Percentiles rank a stretch among this genome's conserved stretches.
These are phyloP conservation scores for Lineus longissimus DNA, from an alignment of 1,140 invertebrate genomes.

Conservation along the genomic window DNA sequence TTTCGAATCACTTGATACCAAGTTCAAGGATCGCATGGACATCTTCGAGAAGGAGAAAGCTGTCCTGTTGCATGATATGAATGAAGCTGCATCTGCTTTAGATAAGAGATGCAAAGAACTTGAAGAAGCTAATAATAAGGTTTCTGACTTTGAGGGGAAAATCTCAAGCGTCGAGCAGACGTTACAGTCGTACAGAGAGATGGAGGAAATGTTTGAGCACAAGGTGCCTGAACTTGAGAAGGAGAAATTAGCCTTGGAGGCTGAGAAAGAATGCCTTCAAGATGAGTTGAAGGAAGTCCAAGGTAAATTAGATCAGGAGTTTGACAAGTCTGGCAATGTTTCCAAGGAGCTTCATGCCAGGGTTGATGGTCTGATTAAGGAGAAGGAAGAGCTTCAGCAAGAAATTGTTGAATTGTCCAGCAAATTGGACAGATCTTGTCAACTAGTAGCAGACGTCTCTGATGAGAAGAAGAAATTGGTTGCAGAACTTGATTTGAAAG, in stretches of 20 bases:
- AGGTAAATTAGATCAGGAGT: too few relatives aligned
- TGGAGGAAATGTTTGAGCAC: background rate
- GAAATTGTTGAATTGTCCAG: background rate
- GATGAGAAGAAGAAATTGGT: too few relatives aligned
- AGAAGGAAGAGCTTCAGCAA: background rate
- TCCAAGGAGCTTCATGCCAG: too few relatives aligned
- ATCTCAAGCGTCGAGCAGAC: constrained; percentile 14
- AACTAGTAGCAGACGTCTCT: too few relatives aligned
- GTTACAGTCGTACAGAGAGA: constrained; percentile 14
- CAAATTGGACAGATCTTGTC: too few relatives aligned
- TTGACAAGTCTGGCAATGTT: too few relatives aligned
- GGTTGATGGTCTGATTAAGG: constrained; percentile 7
- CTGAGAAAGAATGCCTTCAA: background rate
- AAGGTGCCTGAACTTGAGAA: background rate
- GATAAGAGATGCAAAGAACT: constrained; percentile 3
- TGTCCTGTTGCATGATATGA: constrained; percentile 24
- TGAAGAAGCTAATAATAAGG: constrained; percentile 11
- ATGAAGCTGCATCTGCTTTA: constrained; percentile 21
- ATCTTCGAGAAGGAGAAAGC: constrained; percentile 18
- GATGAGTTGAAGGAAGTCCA: too few relatives aligned
- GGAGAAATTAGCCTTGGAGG: constrained; percentile 8
- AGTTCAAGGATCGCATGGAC: constrained; percentile 12
- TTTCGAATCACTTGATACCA: background rate
- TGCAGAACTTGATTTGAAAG: too few relatives aligned
- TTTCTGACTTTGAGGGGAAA: constrained; percentile 11